phyloP scores from a whole-genome alignment of 2,888 invertebrate species.

The Automeris io region DNA sequence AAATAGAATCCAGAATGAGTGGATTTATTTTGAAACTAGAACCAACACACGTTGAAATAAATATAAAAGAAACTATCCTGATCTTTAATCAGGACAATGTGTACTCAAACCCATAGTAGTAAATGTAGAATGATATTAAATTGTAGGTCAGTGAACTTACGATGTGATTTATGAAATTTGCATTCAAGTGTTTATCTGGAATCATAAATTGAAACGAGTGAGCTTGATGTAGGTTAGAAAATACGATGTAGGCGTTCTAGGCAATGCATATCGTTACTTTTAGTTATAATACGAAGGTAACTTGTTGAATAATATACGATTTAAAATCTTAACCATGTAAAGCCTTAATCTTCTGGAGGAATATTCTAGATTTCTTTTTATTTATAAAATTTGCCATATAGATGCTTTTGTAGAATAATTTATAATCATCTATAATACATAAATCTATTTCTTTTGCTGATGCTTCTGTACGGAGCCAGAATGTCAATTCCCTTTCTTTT shows the following conservation, averaged over 20 bases:
- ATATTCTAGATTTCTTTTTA: no score
- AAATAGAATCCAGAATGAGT: constrained; percentile 60
- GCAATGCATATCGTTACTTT: constrained; percentile 11
- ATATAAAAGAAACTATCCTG: constrained; percentile 28
- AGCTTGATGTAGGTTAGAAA: constrained; percentile 31
- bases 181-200: constrained; percentile 32
- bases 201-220: constrained; percentile 33
- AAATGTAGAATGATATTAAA: constrained; percentile 11
- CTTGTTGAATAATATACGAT: neutral
- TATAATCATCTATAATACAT: no score
- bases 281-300: constrained; percentile 1
- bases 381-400: no score
- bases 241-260: constrained; percentile 4
- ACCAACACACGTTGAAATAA: constrained; percentile 35
- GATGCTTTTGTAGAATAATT: no score
- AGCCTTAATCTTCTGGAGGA: no score
- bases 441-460: no score
- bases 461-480: no score
- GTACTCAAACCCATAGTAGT: constrained; percentile 14
- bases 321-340: neutral
- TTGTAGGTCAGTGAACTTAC: constrained; percentile 45
- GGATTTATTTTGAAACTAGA: constrained; percentile 60
- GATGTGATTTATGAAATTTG: constrained; percentile 24
- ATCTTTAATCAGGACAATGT: constrained; percentile 23
- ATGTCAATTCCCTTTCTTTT: no score